Evolutionary conservation across 2,113 vertebrate genomes (phyloP).

Genomic region (Mobula hypostoma): DNA sequence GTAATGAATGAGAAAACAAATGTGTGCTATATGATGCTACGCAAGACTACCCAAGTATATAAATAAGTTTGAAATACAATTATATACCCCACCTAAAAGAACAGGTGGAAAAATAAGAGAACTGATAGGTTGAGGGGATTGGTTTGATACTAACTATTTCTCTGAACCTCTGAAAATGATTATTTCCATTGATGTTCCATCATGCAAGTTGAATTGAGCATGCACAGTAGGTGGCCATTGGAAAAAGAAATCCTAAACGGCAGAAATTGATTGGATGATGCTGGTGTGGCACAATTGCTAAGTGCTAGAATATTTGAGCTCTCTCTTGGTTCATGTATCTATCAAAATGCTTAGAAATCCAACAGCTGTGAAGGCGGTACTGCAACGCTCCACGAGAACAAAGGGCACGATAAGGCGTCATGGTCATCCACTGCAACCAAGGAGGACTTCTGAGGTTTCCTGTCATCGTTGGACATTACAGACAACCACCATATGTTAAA

Average conservation of each 20-base stretch:
- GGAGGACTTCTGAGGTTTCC: no score
- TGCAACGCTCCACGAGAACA: no score
- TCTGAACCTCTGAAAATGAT: slow-evolving; percentile 1
- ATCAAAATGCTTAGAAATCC: neutral
- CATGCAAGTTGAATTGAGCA: neutral
- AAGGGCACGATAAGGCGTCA: no score
- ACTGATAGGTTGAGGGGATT: neutral
- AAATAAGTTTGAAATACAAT: neutral
- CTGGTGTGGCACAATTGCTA: neutral
- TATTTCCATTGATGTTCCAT: neutral
- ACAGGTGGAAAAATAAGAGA: neutral
- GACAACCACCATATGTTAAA: neutral
- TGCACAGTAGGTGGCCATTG: neutral
- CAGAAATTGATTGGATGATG: neutral
- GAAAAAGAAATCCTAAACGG: neutral
- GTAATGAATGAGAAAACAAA: neutral
- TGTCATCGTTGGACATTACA: no score
- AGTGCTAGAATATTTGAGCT: neutral
- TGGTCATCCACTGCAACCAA: no score
- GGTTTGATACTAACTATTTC: neutral
- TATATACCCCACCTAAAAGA: neutral
- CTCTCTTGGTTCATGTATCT: neutral
- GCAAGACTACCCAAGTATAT: neutral
- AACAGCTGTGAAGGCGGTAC: no score
- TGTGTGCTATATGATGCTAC: neutral